phyloP scores from a whole-genome alignment of 2,113 vertebrate species.

The Heterocephalus glaber region DNA sequence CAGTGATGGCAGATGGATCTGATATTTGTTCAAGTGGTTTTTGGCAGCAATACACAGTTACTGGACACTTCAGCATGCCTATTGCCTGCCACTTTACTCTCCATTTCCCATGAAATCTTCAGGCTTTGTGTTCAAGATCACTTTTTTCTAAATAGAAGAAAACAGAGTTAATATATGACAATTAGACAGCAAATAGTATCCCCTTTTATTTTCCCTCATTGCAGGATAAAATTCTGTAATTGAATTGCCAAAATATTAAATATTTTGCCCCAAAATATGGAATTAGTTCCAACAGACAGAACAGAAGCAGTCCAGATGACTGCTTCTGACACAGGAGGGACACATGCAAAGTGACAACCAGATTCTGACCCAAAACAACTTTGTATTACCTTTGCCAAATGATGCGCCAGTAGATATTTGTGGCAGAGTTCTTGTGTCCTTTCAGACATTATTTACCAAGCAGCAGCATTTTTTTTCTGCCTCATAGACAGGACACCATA shows the following conservation, averaged over 20 bases:
- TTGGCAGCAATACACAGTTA: not conserved
- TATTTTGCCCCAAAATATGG: constrained; percentile 31
- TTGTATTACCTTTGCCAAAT: not conserved
- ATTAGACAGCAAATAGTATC: not conserved
- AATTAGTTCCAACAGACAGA: not conserved
- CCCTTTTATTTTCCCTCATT: not conserved
- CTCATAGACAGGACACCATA: not conserved
- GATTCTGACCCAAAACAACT: not conserved
- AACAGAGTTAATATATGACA: not conserved
- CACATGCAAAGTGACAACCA: not conserved
- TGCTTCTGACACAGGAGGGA: not conserved
- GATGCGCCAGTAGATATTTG: not conserved
- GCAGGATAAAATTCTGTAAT: constrained; percentile 17
- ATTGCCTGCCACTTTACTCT: not conserved
- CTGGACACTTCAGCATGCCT: not conserved
- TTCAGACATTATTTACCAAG: not conserved
- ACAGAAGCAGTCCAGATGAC: not conserved
- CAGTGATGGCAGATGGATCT: not conserved
- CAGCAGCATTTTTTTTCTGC: not conserved
- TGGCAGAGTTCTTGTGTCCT: not conserved
- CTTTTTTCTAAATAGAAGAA: constrained; percentile 31
- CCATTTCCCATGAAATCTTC: not conserved
- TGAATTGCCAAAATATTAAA: constrained; percentile 22
- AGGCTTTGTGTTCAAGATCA: not conserved
- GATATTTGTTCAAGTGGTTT: not conserved